Base-by-base conservation (phyloP, 2,797 vertebrate genomes). In the Oreonectes daqikongensis region DNA sequence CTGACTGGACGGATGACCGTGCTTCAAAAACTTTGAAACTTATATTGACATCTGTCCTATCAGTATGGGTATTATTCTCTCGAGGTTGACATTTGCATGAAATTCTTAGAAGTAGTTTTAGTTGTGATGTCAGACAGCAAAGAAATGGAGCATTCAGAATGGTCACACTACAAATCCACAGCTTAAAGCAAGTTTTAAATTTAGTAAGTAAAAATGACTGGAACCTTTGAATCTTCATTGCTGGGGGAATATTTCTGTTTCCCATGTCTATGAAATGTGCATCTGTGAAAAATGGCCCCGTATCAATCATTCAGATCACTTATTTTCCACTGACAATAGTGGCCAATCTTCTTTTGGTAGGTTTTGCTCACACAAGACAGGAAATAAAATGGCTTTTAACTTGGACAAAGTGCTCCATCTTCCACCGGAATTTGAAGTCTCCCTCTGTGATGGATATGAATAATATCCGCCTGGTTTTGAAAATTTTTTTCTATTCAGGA, bases 351-450 rank as follows among this genome's bases (percentile, higher is more conserved):
- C 44, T 79, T 69, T 5, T 42, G 48, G 28, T 44, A 65, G 55
- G 64, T n/a, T 67, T 81, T 71, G 14, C 53, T 50, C 61, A 9
- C 52, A 50, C 57, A 42, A 60, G 30, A 42, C 55, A 72, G 71
- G 26, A 48, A 65, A 32, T 75, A 38, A 78, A 57, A 81, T 65
- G 44, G 46, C 38, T 71, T 81, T 79, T 59, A 50, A 22, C 22
- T 66, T 66, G 24, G 40, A 70, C 30, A 67, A 75, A 68, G 14
- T 44, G 1, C 28, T 71, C 69, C n/a, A 81, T 83, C 75, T 28
- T 74, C 75, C 77, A 82, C 84, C 88, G 88, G 89, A 91, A 88
- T 91, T 91, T 85, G 90, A 89, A 89, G 44, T n/a, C 65, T 72
- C 67, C 26, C 64, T 70, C 83, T 80, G 57, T 77, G 65, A 69